A percentile compares a stretch with the other conserved stretches of the same genome.
phyloP scores from a whole-genome alignment of 1,140 invertebrate species.

The Neodiprion lecontei region DNA sequence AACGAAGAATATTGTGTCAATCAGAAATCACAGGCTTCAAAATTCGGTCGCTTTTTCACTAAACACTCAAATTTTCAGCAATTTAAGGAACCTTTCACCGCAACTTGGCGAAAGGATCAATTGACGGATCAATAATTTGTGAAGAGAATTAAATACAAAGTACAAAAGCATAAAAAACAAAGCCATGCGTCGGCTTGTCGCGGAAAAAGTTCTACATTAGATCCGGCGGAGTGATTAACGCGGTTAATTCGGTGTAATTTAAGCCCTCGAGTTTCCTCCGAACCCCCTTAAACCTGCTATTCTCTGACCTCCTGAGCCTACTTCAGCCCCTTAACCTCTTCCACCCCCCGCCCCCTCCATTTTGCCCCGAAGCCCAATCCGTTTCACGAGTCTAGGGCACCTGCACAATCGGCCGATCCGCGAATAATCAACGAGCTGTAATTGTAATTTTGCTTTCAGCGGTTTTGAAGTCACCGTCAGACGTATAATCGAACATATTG shows the following conservation, averaged over 20 bases:
- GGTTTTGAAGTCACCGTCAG: not conserved
- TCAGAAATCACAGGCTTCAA: no score
- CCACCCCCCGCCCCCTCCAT: slow-evolving; percentile 13
- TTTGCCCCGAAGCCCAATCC: slow-evolving; percentile 13
- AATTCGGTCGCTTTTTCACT: not conserved
- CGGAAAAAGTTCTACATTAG: slow-evolving; percentile 19
- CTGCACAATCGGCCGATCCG: slow-evolving; percentile 18
- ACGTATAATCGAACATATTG: not conserved
- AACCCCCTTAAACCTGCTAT: not conserved
- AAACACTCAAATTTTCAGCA: not conserved
- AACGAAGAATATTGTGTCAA: no score
- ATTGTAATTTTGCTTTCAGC: slow-evolving; percentile 32
- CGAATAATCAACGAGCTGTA: slow-evolving; percentile 36
- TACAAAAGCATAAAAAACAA: not conserved
- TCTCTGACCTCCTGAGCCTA: not conserved
- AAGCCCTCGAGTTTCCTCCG: slow-evolving; percentile 13
- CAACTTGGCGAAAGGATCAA: no score
- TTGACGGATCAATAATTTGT: no score
- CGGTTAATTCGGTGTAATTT: slow-evolving; percentile 46
- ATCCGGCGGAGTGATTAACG: slow-evolving; percentile 40
- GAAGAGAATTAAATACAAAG: not conserved
- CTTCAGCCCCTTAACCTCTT: slow-evolving; percentile 17
- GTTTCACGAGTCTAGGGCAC: slow-evolving; percentile 16
- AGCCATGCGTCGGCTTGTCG: not conserved
- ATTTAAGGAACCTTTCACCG: not conserved